phyloP scores from a whole-genome alignment of 2,888 invertebrate species.

The Eremobia ochroleuca region DNA sequence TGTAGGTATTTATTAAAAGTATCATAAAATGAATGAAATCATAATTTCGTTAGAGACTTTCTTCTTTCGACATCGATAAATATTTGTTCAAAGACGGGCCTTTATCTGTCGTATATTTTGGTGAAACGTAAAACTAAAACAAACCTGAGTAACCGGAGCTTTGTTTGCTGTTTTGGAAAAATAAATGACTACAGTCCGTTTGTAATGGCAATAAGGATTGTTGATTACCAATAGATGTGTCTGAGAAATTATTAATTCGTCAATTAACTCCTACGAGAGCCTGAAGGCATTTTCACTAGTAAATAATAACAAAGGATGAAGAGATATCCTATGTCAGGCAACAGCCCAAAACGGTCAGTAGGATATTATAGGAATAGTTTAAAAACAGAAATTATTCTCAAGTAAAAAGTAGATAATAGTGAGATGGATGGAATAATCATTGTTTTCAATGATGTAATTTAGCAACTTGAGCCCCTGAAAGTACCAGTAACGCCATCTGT shows the following conservation, averaged over 20 bases:
- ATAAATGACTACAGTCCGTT: slow-evolving; percentile 15
- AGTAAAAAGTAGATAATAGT: background rate
- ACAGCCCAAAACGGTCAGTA: background rate
- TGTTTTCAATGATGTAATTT: background rate
- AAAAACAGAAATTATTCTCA: background rate
- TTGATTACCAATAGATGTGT: slow-evolving; percentile 18
- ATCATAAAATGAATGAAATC: slow-evolving; percentile 45
- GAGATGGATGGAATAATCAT: background rate
- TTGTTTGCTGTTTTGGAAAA: slow-evolving; percentile 36
- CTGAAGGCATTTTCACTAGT: background rate
- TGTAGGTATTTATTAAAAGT: slow-evolving; percentile 31
- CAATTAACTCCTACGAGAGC: background rate
- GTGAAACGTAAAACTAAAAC: slow-evolving; percentile 53
- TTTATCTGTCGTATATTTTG: slow-evolving; percentile 50
- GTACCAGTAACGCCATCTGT: slow-evolving; percentile 60
- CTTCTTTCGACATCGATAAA: slow-evolving; percentile 44
- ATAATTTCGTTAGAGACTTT: slow-evolving; percentile 32
- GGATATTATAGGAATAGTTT: background rate
- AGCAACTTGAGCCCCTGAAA: background rate
- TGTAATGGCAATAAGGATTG: slow-evolving; percentile 3
- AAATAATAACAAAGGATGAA: background rate
- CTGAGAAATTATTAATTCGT: slow-evolving; percentile 14
- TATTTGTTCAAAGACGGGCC: slow-evolving; percentile 48
- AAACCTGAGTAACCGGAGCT: slow-evolving; percentile 36
- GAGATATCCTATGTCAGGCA: background rate